Evolutionary conservation across 2,113 vertebrate genomes (phyloP).

Genomic region (Pterocles orientalis): DNA sequence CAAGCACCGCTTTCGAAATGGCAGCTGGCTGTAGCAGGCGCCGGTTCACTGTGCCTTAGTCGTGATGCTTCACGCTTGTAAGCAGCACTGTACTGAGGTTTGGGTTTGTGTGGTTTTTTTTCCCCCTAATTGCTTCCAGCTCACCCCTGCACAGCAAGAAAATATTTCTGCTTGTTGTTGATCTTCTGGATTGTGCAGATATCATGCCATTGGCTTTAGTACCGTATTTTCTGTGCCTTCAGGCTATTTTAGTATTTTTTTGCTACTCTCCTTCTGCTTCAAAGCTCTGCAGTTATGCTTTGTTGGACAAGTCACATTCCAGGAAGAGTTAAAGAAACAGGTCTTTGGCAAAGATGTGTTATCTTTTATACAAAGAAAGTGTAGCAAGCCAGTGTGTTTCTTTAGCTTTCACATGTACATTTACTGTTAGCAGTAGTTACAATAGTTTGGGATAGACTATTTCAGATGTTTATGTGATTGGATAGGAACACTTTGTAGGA

Average conservation of each 20-base stretch:
- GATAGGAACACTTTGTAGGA: background rate
- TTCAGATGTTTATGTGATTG: background rate
- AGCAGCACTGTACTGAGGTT: background rate
- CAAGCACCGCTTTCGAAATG: background rate
- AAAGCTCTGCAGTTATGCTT: conserved; percentile 31
- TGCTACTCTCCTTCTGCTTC: background rate
- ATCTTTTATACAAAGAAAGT: background rate
- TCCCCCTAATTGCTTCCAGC: conserved; percentile 15
- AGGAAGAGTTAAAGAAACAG: conserved; percentile 45
- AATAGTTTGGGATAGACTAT: background rate
- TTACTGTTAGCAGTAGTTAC: background rate
- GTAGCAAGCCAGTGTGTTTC: background rate
- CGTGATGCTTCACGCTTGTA: background rate
- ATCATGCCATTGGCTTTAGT: background rate
- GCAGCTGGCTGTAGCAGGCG: background rate
- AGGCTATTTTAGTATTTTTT: background rate
- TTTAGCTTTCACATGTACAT: background rate
- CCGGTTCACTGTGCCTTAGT: background rate
- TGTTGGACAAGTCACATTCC: conserved; percentile 38
- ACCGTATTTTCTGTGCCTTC: background rate
- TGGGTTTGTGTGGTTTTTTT: background rate
- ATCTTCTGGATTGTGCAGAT: conserved; percentile 19
- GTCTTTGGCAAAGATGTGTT: background rate
- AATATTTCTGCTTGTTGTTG: conserved; percentile 5
- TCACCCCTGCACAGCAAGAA: background rate